Evolutionary conservation across 2,888 invertebrate species (phyloP).

Genomic region (Lamellibrachia satsuma): DNA sequence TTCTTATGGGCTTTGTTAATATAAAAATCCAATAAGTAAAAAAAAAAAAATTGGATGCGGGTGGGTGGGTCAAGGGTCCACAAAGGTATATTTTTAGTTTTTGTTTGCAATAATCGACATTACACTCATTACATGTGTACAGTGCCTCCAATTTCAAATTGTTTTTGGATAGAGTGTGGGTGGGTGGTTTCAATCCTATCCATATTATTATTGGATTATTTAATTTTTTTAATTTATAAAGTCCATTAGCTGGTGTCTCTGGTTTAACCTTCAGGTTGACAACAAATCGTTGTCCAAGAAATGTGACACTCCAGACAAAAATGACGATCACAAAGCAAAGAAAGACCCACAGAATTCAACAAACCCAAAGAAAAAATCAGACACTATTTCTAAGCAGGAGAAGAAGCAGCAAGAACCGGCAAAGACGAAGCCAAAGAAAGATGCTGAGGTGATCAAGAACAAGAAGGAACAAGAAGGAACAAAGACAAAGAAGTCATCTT

Average conservation of each 20-base stretch:
- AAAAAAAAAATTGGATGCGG: too few species aligned
- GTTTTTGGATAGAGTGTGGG: too few species aligned
- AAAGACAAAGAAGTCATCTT: background rate
- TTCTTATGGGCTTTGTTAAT: too few species aligned
- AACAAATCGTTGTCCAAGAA: background rate
- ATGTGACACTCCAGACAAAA: background rate
- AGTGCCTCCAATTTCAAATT: too few species aligned
- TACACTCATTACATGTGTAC: too few species aligned
- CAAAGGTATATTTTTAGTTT: too few species aligned
- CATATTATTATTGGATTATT: too few species aligned
- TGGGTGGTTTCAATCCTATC: too few species aligned
- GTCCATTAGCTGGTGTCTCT: background rate
- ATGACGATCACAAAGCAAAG: background rate
- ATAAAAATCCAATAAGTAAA: too few species aligned
- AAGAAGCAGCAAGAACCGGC: background rate
- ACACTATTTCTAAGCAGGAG: background rate
- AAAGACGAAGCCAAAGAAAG: background rate
- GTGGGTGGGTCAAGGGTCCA: too few species aligned
- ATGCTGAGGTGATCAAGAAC: background rate
- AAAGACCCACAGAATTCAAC: background rate
- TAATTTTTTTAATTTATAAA: too few species aligned
- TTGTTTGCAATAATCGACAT: too few species aligned
- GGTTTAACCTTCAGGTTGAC: background rate
- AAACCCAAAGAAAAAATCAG: background rate
- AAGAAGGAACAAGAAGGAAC: background rate